Evolutionary conservation across 2,113 vertebrate genomes (phyloP).

Genomic region (Heterochromis multidens): DNA sequence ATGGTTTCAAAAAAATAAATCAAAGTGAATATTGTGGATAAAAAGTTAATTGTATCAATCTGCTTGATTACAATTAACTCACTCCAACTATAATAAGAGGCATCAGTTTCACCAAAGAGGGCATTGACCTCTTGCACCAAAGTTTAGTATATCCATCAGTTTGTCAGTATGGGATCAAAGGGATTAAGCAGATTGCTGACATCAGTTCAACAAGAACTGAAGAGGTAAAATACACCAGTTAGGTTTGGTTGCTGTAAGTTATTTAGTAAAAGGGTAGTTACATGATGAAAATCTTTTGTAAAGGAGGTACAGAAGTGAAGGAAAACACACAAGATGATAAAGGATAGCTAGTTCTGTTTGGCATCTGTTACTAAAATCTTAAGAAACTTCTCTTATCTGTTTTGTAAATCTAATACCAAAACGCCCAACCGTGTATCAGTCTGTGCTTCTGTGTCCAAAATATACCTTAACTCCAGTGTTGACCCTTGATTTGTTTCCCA

Average conservation of each 20-base stretch:
- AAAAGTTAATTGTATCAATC: neutral
- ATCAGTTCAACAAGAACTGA: conserved; percentile 48
- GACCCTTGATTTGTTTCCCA: conserved; percentile 64
- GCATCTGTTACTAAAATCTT: neutral
- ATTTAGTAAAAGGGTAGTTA: neutral
- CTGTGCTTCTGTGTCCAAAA: conserved; percentile 54
- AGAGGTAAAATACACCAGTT: conserved; percentile 23
- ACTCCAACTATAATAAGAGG: neutral
- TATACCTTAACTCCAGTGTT: conserved; percentile 52
- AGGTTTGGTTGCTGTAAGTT: conserved; percentile 14
- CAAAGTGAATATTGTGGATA: neutral
- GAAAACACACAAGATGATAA: neutral
- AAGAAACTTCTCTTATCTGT: neutral
- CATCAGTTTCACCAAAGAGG: neutral
- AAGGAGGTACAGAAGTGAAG: neutral
- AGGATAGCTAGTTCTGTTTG: neutral
- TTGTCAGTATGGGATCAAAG: conserved; percentile 44
- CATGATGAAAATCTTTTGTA: neutral
- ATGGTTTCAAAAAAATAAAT: neutral
- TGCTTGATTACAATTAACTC: neutral
- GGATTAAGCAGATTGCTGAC: conserved; percentile 58
- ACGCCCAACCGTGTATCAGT: neutral
- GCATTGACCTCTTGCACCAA: conserved; percentile 9
- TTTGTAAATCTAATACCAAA: neutral
- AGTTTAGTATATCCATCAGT: conserved; percentile 27